Conservation (phyloP, 2,888 invertebrate species). For the Aspidapion aeneum region DNA sequence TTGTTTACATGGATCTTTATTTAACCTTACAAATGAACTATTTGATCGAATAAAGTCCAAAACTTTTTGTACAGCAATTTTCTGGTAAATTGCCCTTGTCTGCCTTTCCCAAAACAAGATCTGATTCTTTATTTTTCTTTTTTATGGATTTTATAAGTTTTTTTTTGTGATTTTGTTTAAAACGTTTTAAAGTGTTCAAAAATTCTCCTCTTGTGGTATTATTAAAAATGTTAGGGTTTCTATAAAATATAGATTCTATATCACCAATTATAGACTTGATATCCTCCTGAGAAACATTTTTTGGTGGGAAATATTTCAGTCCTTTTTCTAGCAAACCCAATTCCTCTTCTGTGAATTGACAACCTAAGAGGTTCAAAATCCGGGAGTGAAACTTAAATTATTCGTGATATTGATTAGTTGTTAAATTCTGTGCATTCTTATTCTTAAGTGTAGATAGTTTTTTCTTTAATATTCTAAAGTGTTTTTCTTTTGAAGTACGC, state of each 20-base stretch:
- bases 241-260: neutral
- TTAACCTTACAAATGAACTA: conserved; percentile 1
- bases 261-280: neutral
- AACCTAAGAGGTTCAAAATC: neutral
- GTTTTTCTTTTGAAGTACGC: neutral
- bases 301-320: neutral
- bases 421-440: neutral
- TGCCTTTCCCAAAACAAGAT: conserved; percentile 7
- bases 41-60: conserved; percentile 2
- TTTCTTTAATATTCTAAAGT: neutral
- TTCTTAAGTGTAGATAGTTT: neutral
- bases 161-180: neutral
- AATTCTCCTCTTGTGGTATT: neutral
- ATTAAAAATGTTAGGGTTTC: neutral
- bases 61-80: neutral
- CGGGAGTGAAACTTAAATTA: neutral
- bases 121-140: conserved; percentile 1
- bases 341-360: neutral
- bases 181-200: too few species aligned
- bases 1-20: neutral
- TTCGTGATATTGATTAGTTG: neutral
- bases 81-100: conserved; percentile 5
- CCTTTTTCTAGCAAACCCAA: neutral
- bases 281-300: neutral
- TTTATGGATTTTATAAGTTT: conserved; percentile 1